Conservation (phyloP, 1,140 invertebrate species). For the Drosophila ambigua region DNA sequence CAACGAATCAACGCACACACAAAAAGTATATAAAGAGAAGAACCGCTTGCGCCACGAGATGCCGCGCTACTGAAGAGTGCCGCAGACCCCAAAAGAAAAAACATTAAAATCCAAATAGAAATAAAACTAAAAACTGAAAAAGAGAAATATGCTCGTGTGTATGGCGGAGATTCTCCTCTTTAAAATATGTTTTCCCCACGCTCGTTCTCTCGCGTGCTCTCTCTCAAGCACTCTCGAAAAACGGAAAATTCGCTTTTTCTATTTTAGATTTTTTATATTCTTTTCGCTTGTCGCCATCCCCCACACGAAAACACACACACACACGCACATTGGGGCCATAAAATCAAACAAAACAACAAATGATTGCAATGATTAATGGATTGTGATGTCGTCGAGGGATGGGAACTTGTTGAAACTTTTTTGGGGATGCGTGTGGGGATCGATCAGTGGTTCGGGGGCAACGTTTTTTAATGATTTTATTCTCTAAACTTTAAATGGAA, state of each 20-base stretch:
- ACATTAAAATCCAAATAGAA: background rate
- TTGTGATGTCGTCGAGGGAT: conserved; percentile 38
- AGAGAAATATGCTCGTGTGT: conserved; percentile 11
- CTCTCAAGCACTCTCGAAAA: conserved; percentile 13
- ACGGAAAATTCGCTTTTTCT: conserved; percentile 20
- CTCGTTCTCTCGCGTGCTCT: conserved; percentile 18
- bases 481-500: background rate
- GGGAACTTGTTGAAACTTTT: conserved; percentile 29
- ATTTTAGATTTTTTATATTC: conserved; percentile 39
- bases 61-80: conserved; percentile 30
- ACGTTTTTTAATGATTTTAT: background rate
- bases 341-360: conserved; percentile 57
- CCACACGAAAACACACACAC: no score
- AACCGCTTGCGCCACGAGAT: conserved; percentile 36
- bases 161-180: conserved; percentile 25
- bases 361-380: conserved; percentile 64
- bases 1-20: conserved; percentile 19
- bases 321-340: conserved; percentile 34
- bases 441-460: conserved; percentile 11
- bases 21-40: conserved; percentile 12
- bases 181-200: conserved; percentile 16
- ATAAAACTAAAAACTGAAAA: conserved; percentile 16
- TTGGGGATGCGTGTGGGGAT: background rate
- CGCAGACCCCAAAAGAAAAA: conserved; percentile 14
- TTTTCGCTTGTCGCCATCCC: conserved; percentile 56